Base-by-base conservation (phyloP, 2,113 vertebrate species). In the Buteo buteo region DNA sequence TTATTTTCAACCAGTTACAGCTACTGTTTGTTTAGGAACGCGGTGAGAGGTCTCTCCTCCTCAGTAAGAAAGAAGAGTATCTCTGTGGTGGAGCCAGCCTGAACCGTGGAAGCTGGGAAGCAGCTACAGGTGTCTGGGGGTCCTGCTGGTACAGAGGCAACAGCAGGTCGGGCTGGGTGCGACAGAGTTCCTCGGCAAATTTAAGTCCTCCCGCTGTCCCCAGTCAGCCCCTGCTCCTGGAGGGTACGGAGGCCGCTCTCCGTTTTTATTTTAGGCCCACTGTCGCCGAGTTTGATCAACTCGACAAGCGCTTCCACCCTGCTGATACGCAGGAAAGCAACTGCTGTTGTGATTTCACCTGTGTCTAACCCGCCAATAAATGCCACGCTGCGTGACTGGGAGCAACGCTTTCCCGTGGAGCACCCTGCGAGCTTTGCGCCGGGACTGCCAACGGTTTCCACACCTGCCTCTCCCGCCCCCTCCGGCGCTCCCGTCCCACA, bases 371-470 rank as follows among this genome's bases (percentile, higher is more conserved):
- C 47, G 13, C n/a, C 13, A 3, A 13, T 5, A 13, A 71, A 61
- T 0, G 6, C 45, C 32, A 40, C 45, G 44, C 3, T 1, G 11
- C 50, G 3, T 1, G 47, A 5, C 42, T 10, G 3, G 38, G 13
- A 29, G 28, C 6, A 10, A 4, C 2, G 13, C 44, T 16, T 16
- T 11, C 16, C 55, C 18, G 3, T 3, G 44, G 29, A 3, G 45
- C n/a, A 4, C 45, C 10, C 2, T 4, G 1, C 1, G 19, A 29
- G 28, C 13, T 14, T 6, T 3, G 29, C 47, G 1, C 54, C 5
- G 5, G 54, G 13, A 7, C 70, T 2, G 42, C 16, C 18, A 4
- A 11, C 0, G 16, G 5, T 11, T 22, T 13, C 69, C 40, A 10
- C 16, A 0, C 28, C 7, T 11, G 9, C 36, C 57, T 13, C 34